phyloP scores from a whole-genome alignment of 2,797 vertebrate species.

The Scolopax rusticola region DNA sequence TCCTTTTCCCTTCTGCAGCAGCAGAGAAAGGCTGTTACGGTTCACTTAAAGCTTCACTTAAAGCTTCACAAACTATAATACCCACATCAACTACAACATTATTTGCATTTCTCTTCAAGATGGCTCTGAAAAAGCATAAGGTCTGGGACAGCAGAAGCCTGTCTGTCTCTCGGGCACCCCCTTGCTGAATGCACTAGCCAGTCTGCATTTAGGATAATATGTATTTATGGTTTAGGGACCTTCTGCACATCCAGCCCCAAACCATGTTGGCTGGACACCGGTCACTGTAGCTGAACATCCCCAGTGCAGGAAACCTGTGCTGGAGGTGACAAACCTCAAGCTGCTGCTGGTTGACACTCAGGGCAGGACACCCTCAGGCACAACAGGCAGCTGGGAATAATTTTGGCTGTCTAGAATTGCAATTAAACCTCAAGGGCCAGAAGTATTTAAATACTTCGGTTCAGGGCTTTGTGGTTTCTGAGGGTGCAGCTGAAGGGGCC shows the following conservation, averaged over 20 bases:
- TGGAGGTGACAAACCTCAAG: background rate
- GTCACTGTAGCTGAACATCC: background rate
- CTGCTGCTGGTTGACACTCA: background rate
- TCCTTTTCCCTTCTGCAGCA: background rate
- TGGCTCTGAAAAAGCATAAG: background rate
- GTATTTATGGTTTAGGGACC: background rate
- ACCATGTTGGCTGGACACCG: rapidly evolving
- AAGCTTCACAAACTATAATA: background rate
- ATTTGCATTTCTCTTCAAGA: background rate
- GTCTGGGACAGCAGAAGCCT: background rate
- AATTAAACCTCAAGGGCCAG: background rate
- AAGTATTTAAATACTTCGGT: background rate
- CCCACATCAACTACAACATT: background rate
- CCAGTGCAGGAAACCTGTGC: background rate
- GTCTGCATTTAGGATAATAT: background rate
- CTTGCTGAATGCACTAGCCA: background rate
- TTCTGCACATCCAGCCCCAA: background rate
- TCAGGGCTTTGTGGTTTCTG: background rate
- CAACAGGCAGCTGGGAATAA: background rate
- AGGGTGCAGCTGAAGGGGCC: background rate
- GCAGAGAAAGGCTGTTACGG: background rate
- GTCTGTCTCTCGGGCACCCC: background rate
- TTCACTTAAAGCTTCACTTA: background rate
- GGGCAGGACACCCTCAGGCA: background rate
- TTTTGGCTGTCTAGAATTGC: background rate